A percentile compares a stretch with the other conserved stretches of the same genome.
These are phyloP conservation scores for Meriones psammophilus DNA, from an alignment of 2,797 vertebrate species.

Conservation along the genomic window DNA sequence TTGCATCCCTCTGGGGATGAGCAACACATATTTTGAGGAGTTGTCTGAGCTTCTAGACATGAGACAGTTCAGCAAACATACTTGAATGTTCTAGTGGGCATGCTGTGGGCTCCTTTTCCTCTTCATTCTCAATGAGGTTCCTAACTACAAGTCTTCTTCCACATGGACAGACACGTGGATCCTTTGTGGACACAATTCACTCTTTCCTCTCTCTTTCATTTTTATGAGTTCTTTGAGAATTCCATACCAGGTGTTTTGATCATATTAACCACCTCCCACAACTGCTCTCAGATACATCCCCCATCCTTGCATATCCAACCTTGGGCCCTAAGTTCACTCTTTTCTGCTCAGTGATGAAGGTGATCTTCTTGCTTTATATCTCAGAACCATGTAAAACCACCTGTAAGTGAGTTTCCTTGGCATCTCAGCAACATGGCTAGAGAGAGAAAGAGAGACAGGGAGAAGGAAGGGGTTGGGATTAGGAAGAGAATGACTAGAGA, in stretches of 20 bases:
- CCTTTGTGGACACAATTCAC: not conserved
- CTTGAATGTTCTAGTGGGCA: not conserved
- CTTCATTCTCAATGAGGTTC: not conserved
- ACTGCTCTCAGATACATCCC: not conserved
- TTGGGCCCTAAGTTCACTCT: not conserved
- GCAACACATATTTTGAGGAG: not conserved
- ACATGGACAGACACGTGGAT: accelerated
- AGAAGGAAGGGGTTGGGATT: not conserved
- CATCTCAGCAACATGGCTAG: not conserved
- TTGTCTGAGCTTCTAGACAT: not conserved
- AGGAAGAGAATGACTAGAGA: not conserved
- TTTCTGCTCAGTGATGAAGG: not conserved
- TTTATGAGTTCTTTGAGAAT: not conserved
- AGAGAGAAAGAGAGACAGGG: no score
- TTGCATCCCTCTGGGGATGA: no score
- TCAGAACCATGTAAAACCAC: not conserved
- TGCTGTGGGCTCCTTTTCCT: not conserved
- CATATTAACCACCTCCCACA: not conserved
- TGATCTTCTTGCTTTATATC: not conserved
- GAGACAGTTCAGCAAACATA: not conserved
- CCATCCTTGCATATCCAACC: not conserved
- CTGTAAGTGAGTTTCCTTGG: not conserved
- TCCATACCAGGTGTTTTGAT: not conserved
- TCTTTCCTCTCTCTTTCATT: not conserved
- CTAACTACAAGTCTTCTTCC: not conserved